Evolutionary conservation across 92 coral and sea anemone genomes (phyloP).

Genomic region (Desmophyllum pertusum): DNA sequence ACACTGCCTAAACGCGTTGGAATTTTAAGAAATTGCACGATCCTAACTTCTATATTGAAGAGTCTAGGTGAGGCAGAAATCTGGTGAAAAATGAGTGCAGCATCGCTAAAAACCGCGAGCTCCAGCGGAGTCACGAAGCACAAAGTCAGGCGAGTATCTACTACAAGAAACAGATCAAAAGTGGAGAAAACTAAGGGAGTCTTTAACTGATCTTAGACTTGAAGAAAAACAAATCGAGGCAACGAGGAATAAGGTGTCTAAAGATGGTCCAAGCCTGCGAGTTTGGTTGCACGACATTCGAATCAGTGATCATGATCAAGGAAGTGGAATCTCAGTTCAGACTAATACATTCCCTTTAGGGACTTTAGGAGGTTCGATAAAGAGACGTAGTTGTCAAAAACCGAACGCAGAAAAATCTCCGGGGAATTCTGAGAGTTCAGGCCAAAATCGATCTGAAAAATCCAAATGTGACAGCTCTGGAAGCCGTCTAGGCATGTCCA

Average conservation of each 20-base stretch:
- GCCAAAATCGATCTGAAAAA: not conserved
- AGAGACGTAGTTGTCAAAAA: not conserved
- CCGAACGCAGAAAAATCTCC: not conserved
- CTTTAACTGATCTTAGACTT: slow-evolving; percentile 13
- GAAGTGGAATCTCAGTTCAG: not conserved
- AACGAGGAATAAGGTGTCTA: not conserved
- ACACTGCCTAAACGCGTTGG: not conserved
- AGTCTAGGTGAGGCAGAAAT: not conserved
- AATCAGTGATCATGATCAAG: not conserved
- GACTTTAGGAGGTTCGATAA: not conserved
- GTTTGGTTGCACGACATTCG: not conserved
- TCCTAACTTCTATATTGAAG: not conserved
- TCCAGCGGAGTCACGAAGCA: slow-evolving; percentile 14
- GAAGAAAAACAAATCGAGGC: not conserved
- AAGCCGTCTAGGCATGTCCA: not conserved
- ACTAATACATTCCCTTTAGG: not conserved
- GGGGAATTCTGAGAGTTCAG: not conserved
- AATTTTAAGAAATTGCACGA: not conserved
- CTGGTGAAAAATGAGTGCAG: slow-evolving; percentile 10
- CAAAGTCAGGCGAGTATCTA: not conserved
- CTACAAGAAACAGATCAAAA: slow-evolving; percentile 35
- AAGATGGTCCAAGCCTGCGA: not conserved
- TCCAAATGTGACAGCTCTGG: not conserved
- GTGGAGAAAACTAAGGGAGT: slow-evolving; percentile 37
- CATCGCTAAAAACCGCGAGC: not conserved